Evolutionary conservation across 2,888 invertebrate genomes (phyloP), one percentile per base, ranked within the genome.

Genomic region (Alentia gelatinosa): DNA sequence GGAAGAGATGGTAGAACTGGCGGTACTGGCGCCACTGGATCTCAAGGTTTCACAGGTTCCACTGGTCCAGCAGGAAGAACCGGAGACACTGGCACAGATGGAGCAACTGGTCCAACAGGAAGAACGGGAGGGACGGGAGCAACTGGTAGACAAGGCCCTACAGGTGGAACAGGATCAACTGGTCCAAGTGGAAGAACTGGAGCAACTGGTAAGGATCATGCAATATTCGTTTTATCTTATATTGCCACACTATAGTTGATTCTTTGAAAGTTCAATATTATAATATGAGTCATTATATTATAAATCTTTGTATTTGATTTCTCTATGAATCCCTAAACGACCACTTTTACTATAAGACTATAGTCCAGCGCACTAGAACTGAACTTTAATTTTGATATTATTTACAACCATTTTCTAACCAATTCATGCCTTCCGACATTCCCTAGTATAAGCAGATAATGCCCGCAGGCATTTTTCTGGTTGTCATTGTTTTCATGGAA

Each of bases 131-230:
- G 74, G 26, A 37, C 42, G 33, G 91, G 91, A 68, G 5, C 79
- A 37, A 83, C 91, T 42, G 91, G 91, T 47, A 40, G 19, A 4
- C 40, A 42, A 91, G 91, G 91, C 40, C 90, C 90, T 1, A 42
- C 68, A 12, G 91, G 91, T 12, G 42, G 75, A n/a, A 90, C 90
- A 35, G 90, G 90, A 5, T 56, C 92, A 39, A 91, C 86, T 86
- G 92, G 92, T 50, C 47, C 40, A 23, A 75, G 83, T 40, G 92
- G 92, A 12, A 42, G 75, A 50, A 79, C 90, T 90, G 90, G 90
- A 47, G 79, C 47, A 1, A 90, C 90, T 47, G 90, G 90, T 75
- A 30, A 30, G 26, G 5, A 37, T 40, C 23, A 35, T n/a, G 19
- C 56, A 56, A n/a, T 56, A 56, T 3, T n/a, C n/a, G n/a, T n/a